Conservation (phyloP, 2,888 invertebrate species). For the Macrophya annulata region DNA sequence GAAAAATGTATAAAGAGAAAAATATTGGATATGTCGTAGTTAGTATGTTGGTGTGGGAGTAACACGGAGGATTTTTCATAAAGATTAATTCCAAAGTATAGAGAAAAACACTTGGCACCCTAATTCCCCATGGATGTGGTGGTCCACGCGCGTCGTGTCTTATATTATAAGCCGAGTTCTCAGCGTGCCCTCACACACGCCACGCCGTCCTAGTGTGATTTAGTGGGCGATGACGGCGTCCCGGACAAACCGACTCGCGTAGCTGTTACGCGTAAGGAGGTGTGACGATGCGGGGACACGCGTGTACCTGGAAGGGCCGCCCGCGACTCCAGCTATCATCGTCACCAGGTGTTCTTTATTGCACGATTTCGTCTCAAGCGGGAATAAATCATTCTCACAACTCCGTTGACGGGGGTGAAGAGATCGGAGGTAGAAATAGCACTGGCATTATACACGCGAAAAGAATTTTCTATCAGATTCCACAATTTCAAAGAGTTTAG, state of each 20-base stretch:
- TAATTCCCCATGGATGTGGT: conserved; percentile 61
- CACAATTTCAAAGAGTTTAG: neutral
- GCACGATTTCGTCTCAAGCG: conserved; percentile 66
- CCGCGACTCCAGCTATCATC: conserved; percentile 64
- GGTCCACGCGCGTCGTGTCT: conserved; percentile 61
- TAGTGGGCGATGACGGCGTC: conserved; percentile 55
- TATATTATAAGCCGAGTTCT: conserved; percentile 69
- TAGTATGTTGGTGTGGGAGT: neutral
- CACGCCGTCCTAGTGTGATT: conserved; percentile 54
- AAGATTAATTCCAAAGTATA: conserved; percentile 28
- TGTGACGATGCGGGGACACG: conserved; percentile 79
- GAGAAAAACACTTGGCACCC: conserved; percentile 63
- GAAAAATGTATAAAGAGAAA: neutral
- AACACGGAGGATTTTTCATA: conserved; percentile 58
- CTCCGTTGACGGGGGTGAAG: neutral
- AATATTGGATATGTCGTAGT: neutral
- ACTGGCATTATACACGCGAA: neutral
- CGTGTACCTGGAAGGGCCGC: conserved; percentile 76
- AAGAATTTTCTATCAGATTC: neutral
- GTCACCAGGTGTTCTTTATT: conserved; percentile 75
- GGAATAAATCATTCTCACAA: conserved; percentile 50
- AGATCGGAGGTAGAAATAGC: neutral
- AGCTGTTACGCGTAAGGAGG: conserved; percentile 73
- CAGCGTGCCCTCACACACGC: conserved; percentile 71
- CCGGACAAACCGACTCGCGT: conserved; percentile 14